Base-by-base conservation (phyloP, 2,797 vertebrate species). In the Florisuga fusca region DNA sequence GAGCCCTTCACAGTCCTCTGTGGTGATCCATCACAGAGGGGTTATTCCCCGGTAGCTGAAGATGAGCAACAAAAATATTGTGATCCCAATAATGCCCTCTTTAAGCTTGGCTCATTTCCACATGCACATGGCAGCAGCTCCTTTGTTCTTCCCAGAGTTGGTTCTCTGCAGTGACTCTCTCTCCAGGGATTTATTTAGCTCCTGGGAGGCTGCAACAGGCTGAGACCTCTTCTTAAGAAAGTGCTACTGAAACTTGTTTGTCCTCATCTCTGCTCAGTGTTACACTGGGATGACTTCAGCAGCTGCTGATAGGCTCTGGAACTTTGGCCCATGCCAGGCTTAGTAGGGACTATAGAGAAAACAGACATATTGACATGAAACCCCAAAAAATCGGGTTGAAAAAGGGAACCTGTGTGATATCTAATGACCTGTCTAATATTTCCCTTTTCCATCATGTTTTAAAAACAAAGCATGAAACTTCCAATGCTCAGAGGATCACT, bases 401-500 rank as follows among this genome's bases (percentile, higher is more conserved):
- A 71, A 78, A 58, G n/a, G 36, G 62, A n/a, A 53, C 26, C 74
- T 61, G 7, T 61, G n/a, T 46, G 31, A 7, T 77, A 59, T 63
- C 29, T 80, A 50, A 79, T 34, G 83, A 43, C 57, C 61, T 41
- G 53, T 17, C 41, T 55, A 27, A 51, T 68, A 46, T 59, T 79
- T 51, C 59, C 34, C 20, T 66, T 72, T 48, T 33, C 36, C 2
- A 0, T 63, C 8, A 48, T 38, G 46, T 77, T 79, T 66, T 82
- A 48, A 88, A 89, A 90, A 62, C 57, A 38, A 78, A 59, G 27
- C 59, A 9, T 18, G 50, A 48, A 85, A 77, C 62, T 91, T 45
- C 26, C n/a, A 55, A 85, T 41, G 67, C 91, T 76, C 85, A 7
- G 15, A 51, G 87, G 82, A 91, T 55, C 90, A 11, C 74, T 91